Conservation (phyloP, 2,888 invertebrate genomes). For the Balanococcus diminutus region DNA sequence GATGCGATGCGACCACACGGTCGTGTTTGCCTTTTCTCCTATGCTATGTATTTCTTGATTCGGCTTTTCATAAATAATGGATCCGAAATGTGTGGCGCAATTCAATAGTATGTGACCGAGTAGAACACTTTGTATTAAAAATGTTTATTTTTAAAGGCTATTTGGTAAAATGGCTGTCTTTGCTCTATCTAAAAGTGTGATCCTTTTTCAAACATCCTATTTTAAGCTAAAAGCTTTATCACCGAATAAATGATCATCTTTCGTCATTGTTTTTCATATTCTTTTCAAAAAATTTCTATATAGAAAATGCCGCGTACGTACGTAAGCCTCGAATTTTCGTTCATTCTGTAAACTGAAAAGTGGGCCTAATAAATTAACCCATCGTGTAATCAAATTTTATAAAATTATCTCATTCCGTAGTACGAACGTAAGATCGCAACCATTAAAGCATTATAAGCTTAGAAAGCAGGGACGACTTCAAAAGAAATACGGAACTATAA, state of each 20-base stretch:
- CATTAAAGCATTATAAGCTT: background rate
- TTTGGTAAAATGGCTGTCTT: background rate
- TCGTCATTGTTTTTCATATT: constrained; percentile 12
- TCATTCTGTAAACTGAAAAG: background rate
- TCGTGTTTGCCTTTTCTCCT: background rate
- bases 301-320: background rate
- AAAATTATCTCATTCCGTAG: background rate
- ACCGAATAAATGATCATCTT: constrained; percentile 36
- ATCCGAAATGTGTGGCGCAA: constrained; percentile 10
- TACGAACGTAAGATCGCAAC: background rate
- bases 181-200: background rate
- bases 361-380: background rate
- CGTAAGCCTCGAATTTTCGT: background rate
- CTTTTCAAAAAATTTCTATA: background rate
- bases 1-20: constrained; percentile 2
- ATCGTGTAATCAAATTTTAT: background rate
- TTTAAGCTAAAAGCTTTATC: constrained; percentile 25
- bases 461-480: background rate
- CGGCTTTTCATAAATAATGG: constrained; percentile 35
- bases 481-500: background rate
- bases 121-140: constrained; percentile 17
- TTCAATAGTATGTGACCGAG: constrained; percentile 25
- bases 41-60: constrained; percentile 12
- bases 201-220: constrained; percentile 34
- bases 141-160: constrained; percentile 13